Evolutionary conservation across 2,888 invertebrate species (phyloP).

Genomic region (Chymomyza fuscimana): DNA sequence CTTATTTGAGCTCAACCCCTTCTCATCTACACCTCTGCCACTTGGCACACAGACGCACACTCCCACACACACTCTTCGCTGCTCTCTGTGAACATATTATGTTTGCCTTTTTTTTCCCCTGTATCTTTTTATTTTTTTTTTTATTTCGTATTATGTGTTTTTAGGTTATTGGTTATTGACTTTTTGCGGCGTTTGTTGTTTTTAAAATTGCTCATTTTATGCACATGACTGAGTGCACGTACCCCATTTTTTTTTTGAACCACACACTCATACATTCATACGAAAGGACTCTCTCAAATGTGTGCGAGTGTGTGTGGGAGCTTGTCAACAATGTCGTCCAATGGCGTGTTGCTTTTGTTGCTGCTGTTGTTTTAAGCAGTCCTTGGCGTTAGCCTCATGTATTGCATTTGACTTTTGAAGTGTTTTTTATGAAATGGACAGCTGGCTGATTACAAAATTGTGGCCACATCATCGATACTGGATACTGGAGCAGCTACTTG

Average conservation of each 20-base stretch:
- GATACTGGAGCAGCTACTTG: conserved; percentile 38
- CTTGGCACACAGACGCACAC: not conserved
- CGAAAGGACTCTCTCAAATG: not conserved
- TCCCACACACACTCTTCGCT: conserved; percentile 11
- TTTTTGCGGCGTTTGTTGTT: conserved; percentile 60
- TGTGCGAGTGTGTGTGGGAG: not conserved
- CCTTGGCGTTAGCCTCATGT: conserved; percentile 11
- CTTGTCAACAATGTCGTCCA: conserved; percentile 2
- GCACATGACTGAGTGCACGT: conserved; percentile 63
- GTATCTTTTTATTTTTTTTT: conserved; percentile 26
- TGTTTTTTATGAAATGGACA: conserved; percentile 54
- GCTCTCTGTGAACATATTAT: conserved; percentile 19
- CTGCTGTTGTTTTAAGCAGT: not conserved
- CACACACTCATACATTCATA: conserved; percentile 27
- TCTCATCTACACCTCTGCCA: conserved; percentile 7
- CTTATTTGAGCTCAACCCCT: not conserved
- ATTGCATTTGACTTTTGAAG: conserved; percentile 51
- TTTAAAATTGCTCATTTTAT: conserved; percentile 64
- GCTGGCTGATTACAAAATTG: conserved; percentile 63
- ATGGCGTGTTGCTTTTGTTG: not conserved
- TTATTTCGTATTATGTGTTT: conserved; percentile 16
- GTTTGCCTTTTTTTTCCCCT: conserved; percentile 15
- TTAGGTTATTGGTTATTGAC: conserved; percentile 53
- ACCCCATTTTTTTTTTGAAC: conserved; percentile 33
- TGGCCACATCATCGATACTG: conserved; percentile 19